Evolutionary conservation across 2,113 vertebrate species (phyloP), one percentile per base, ranked within the genome.

Genomic region (Dasyprocta punctata): DNA sequence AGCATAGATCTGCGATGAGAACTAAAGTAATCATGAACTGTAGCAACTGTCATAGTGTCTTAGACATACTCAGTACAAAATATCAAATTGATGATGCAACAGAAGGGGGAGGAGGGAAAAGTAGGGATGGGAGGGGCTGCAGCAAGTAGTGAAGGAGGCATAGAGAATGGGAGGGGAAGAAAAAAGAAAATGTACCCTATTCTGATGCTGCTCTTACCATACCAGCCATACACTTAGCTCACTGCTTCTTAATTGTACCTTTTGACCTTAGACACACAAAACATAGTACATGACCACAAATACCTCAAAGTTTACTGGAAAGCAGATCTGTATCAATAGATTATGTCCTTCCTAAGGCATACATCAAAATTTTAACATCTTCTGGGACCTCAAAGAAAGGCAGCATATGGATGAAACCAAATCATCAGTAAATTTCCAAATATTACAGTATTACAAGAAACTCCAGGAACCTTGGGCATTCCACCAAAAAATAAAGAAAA

Each of bases 341-440:
- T 75, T 78, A 58, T 52, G 11, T 77, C 11, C n/a, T 91, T 77
- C 11, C 33, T 91, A 84, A 22, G 49, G 73, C 28, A 69, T 1
- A 94, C 33, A 95, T 80, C 89, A 92, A 94, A 96, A 96, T 80
- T 61, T 82, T 49, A 90, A 6, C n/a, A 9, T n/a, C 30, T 20
- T 94, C 33, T 81, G 54, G 3, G 56, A 85, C 13, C 30, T 56
- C 30, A 63, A 19, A 78, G n/a, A 83, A 77, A 36, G 47, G 22
- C 33, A 93, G 67, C 58, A 61, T 0, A 71, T 5, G 30, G 80
- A 13, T 38, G 12, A 12, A 95, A 89, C 10, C 16, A 93, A 93
- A 94, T 33, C 65, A 67, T 8, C 33, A 87, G 36, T 77, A 52
- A 69, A 56, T 84, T 19, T 73, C 63, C 58, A 92, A 7, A 49